These are phyloP conservation scores for Lepidostoma basale DNA, from an alignment of 1,140 invertebrate species.

Conservation along the genomic window DNA sequence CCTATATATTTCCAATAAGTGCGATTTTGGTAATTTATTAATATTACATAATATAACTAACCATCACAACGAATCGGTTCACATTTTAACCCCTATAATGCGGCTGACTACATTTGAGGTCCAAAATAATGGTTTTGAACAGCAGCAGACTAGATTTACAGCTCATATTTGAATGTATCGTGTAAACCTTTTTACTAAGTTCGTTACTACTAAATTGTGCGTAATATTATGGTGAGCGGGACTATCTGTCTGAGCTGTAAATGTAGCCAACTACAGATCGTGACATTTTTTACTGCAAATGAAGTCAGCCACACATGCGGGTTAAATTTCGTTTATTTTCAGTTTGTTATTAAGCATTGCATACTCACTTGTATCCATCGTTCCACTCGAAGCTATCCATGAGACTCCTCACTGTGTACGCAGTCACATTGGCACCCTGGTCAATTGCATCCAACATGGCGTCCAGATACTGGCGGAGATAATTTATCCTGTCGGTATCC, in stretches of 20 bases:
- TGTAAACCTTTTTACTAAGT: background rate
- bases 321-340: no score
- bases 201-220: background rate
- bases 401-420: constrained; percentile 73
- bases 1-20: background rate
- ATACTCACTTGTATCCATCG: constrained; percentile 60
- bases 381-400: constrained; percentile 79
- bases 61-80: no score
- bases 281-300: background rate
- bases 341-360: background rate
- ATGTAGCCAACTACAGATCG: background rate
- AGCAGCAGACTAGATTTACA: no score
- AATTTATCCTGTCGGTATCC: constrained; percentile 53
- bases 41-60: no score
- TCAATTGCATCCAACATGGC: constrained; percentile 70
- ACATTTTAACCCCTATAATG: no score
- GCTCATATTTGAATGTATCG: no score
- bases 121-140: no score
- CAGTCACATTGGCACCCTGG: constrained; percentile 70
- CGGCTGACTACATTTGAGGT: no score
- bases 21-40: no score
- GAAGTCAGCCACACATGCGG: background rate
- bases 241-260: background rate
- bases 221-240: background rate
- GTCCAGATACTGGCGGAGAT: constrained; percentile 63